Evolutionary conservation across 2,113 vertebrate genomes (phyloP).

Genomic region (Pelvicachromis taeniatus): DNA sequence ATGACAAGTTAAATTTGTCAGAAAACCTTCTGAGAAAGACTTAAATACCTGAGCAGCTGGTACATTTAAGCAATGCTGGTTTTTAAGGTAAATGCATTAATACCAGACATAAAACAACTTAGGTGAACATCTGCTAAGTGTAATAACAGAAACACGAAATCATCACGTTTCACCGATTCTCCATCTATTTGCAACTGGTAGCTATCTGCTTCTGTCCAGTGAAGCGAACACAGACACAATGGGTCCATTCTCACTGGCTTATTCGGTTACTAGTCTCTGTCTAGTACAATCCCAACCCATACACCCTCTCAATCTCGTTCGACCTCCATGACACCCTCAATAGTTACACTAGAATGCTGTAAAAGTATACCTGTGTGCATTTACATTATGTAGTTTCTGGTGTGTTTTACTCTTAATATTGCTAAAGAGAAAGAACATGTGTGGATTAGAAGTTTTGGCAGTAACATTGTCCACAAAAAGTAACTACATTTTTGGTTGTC

Average conservation of each 20-base stretch:
- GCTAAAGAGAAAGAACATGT: neutral
- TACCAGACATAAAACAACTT: neutral
- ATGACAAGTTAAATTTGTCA: neutral
- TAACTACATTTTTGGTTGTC: neutral
- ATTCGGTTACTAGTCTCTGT: conserved; percentile 50
- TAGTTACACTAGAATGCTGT: neutral
- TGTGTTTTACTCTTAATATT: neutral
- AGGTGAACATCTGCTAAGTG: neutral
- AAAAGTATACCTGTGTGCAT: neutral
- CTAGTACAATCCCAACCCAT: conserved; percentile 34
- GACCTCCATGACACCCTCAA: neutral
- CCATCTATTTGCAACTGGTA: neutral
- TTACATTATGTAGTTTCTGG: neutral
- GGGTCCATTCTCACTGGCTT: conserved; percentile 44
- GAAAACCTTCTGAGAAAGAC: neutral
- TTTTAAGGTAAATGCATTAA: neutral
- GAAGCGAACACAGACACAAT: conserved; percentile 48
- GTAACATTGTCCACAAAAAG: neutral
- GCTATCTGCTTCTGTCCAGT: neutral
- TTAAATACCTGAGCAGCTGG: neutral
- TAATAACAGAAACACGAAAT: neutral
- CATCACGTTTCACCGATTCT: neutral
- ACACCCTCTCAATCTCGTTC: neutral
- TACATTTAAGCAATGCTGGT: neutral
- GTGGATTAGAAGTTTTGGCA: neutral